Conservation (phyloP, 2,888 invertebrate species). For the Epinotia nisella region DNA sequence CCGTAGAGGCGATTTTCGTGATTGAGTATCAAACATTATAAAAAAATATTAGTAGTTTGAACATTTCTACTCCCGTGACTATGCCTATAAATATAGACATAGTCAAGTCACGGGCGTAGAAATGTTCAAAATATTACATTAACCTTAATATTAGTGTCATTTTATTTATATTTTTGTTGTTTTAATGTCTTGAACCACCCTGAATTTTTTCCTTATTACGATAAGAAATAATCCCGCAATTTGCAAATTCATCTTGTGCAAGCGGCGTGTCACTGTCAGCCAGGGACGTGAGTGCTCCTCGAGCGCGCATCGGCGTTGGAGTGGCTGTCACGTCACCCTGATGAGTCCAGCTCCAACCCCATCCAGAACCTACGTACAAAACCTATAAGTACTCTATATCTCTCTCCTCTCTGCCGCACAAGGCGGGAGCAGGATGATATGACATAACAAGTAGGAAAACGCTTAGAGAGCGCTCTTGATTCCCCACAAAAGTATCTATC, state of each 20-base stretch:
- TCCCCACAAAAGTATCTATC: slow-evolving; percentile 31
- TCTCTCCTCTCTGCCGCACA: slow-evolving; percentile 13
- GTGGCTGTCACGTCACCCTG: slow-evolving; percentile 57
- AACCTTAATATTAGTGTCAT: no score
- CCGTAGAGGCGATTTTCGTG: no score
- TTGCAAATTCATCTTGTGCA: slow-evolving; percentile 38
- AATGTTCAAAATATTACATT: no score
- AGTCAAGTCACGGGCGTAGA: no score
- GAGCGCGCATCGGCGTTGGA: slow-evolving; percentile 57
- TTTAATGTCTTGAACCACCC: no score
- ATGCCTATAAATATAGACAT: no score
- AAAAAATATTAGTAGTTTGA: no score
- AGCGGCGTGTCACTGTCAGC: slow-evolving; percentile 46
- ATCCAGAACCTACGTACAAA: slow-evolving; percentile 21
- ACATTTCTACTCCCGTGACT: no score
- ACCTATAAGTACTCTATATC: slow-evolving; percentile 6
- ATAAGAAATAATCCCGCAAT: slow-evolving; percentile 24
- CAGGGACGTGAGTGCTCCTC: slow-evolving; percentile 52
- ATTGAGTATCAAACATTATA: not conserved
- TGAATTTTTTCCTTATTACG: no score
- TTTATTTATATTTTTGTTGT: no score
- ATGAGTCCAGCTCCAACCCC: slow-evolving; percentile 42
- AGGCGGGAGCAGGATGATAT: slow-evolving; percentile 2
- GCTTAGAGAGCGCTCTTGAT: slow-evolving; percentile 6
- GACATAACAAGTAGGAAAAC: slow-evolving; percentile 3